A percentile compares a stretch with the other conserved stretches of the same genome.
phyloP scores from a whole-genome alignment of 2,113 vertebrate species.

The Benitochromis conjunctus region DNA sequence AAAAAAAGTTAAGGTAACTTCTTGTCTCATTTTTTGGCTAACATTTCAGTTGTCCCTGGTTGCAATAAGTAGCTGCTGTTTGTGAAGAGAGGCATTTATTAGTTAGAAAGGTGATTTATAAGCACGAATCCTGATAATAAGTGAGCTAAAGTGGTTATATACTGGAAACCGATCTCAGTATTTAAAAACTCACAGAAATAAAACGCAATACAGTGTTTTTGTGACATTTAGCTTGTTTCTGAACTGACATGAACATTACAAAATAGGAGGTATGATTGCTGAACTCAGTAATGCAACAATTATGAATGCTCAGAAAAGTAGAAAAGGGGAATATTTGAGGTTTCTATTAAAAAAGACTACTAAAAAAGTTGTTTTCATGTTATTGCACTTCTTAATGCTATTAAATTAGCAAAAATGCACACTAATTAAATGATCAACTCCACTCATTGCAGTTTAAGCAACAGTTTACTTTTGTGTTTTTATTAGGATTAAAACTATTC shows the following conservation, averaged over 20 bases:
- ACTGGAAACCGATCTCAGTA: background rate
- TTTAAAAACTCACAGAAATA: background rate
- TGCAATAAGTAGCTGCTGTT: background rate
- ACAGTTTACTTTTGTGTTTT: too few species aligned
- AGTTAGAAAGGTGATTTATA: background rate
- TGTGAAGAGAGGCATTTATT: background rate
- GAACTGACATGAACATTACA: background rate
- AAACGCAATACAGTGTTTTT: background rate
- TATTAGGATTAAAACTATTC: background rate
- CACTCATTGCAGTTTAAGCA: background rate
- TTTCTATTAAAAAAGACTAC: background rate
- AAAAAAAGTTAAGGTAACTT: background rate
- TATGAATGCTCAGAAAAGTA: background rate
- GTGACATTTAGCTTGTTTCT: background rate
- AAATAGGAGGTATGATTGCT: background rate
- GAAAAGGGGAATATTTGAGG: background rate
- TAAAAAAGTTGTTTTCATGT: background rate
- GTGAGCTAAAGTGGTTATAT: background rate
- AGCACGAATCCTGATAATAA: background rate
- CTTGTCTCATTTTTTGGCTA: background rate
- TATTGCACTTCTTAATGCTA: background rate
- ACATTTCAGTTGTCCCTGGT: background rate
- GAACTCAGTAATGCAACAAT: background rate
- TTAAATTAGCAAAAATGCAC: background rate
- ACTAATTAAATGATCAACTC: background rate